Base-by-base conservation (phyloP, 2,888 invertebrate species). In the Iselma pallidipennis region DNA sequence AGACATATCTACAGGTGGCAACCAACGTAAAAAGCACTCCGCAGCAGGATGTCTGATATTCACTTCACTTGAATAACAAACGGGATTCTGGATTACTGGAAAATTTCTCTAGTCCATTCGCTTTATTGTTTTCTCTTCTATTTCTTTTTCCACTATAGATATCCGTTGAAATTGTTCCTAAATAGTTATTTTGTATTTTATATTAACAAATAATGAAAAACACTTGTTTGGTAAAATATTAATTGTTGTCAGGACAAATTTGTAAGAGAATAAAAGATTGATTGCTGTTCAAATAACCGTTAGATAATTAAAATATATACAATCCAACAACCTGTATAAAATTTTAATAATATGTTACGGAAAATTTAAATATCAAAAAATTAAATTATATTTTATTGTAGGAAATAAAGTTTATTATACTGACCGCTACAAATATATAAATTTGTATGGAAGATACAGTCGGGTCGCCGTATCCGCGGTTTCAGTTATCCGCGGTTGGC, bases 1-100 rank as follows among this genome's bases (percentile, higher is more conserved):
- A 71, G 68, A 69, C 72, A 58, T 70, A 70, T 70, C 70, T 67
- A 69, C 69, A 69, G 71, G 70, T 71, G 68, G 66, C 69, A 64
- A 66, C 66, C 21, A 45, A 45, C 67, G 65, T 69, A 71, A 72
- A 72, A 70, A 66, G 68, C 67, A 54, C 58, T 61, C 59, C 45
- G 63, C 61, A 45, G 45, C 23, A 45, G 63, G 64, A 57, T 59
- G 66, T 45, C 65, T 61, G 64, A 67, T 65, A 62, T 63, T 66
- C 60, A 63, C 51, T 66, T 65, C 66, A 62, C 57, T 58, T 64
- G 67, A 69, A 72, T 71, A 69, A 71, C 68, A 71, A 71, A 67
- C 66, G 52, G 10, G 52, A 52, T 52, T 52, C 21, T 33, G 29
- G 23, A 31, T 28, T 31, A n/a, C 52, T 33, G 16, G 29, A 33